Conservation (phyloP, 2,888 invertebrate species). For the Spodoptera picta region DNA sequence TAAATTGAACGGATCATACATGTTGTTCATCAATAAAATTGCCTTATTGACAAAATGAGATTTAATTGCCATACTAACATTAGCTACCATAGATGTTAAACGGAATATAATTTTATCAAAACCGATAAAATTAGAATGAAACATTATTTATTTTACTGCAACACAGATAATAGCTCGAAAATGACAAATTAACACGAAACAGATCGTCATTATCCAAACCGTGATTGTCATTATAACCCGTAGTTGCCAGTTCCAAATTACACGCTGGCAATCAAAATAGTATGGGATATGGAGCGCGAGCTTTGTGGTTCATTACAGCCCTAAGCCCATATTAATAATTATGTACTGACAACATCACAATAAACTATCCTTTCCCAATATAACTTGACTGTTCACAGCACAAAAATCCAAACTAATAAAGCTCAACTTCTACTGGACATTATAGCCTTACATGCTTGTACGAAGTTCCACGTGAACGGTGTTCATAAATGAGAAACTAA, state of each 20-base stretch:
- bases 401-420: no score
- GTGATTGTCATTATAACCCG: constrained; percentile 43
- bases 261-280: constrained; percentile 55
- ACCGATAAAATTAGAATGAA: no score
- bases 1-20: no score
- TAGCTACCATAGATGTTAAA: no score
- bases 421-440: no score
- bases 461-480: constrained; percentile 68
- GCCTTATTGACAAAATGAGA: no score
- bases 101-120: no score
- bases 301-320: constrained; percentile 66
- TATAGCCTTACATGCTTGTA: constrained; percentile 8
- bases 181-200: constrained; percentile 34
- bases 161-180: constrained; percentile 12
- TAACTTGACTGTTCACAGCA: no score
- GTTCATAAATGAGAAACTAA: constrained; percentile 81
- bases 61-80: no score
- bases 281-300: constrained; percentile 47
- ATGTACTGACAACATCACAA: constrained; percentile 29
- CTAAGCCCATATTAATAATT: constrained; percentile 72
- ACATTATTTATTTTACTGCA: no score
- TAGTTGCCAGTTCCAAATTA: constrained; percentile 57
- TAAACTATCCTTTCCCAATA: no score
- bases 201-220: constrained; percentile 44
- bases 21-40: no score